These are phyloP conservation scores for Scylla paramamosain DNA, from an alignment of 1,140 invertebrate species.

Conservation along the genomic window DNA sequence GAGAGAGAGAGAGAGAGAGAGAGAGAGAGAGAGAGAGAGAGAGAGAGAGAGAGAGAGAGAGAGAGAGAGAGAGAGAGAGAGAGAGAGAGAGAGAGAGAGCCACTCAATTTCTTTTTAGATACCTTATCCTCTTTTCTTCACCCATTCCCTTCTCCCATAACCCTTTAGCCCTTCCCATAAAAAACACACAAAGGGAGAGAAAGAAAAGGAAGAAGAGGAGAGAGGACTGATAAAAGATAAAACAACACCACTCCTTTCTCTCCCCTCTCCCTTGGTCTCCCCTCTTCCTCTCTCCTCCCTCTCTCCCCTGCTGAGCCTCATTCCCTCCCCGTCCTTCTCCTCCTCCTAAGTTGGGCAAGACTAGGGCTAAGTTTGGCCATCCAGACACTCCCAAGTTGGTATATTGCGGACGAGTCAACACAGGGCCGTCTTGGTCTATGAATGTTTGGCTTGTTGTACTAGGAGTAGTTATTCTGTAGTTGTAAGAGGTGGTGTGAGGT, in stretches of 20 bases:
- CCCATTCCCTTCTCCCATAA: background rate
- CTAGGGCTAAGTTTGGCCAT: background rate
- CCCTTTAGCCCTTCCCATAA: background rate
- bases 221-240: no score
- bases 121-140: no score
- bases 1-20: no score
- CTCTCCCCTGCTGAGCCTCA: no score
- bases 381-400: conserved; percentile 5
- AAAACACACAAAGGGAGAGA: no score
- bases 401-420: background rate
- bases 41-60: no score
- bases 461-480: background rate
- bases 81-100: no score
- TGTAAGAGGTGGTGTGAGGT: background rate
- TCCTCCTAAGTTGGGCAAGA: background rate
- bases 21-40: no score
- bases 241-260: background rate
- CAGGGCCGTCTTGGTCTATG: background rate
- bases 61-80: no score
- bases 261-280: background rate
- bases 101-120: no score
- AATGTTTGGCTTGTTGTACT: background rate
- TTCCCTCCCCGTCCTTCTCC: background rate
- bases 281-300: background rate
- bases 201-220: no score